These are phyloP conservation scores for Saguinus midas DNA, from an alignment of 2,113 vertebrate genomes.

Conservation along the genomic window DNA sequence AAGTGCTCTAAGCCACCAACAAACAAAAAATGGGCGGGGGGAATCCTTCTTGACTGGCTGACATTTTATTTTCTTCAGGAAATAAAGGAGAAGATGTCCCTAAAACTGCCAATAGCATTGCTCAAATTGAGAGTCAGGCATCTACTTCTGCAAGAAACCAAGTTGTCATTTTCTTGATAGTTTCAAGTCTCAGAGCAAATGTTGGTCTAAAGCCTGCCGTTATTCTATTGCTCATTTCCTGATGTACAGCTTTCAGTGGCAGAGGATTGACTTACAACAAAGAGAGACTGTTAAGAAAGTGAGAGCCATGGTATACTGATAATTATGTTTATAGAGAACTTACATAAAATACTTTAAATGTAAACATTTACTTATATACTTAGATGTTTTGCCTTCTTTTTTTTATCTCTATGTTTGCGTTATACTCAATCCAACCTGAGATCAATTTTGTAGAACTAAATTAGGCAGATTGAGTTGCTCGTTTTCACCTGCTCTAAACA, in stretches of 20 bases:
- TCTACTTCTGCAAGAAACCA: neutral
- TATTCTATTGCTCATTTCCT: neutral
- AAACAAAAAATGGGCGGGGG: neutral
- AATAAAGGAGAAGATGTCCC: slow-evolving; percentile 15
- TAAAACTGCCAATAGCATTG: neutral
- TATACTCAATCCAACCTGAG: neutral
- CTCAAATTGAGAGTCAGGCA: neutral
- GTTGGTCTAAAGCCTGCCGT: neutral
- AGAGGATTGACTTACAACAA: neutral
- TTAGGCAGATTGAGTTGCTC: neutral
- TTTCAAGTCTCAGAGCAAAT: slow-evolving; percentile 30
- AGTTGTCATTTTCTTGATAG: neutral
- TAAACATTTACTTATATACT: neutral
- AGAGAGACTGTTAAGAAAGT: slow-evolving; percentile 22
- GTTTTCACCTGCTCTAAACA: neutral
- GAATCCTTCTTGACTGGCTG: neutral
- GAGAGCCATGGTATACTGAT: neutral
- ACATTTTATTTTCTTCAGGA: slow-evolving; percentile 44
- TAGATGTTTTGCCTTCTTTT: neutral
- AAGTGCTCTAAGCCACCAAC: slow-evolving; percentile 7
- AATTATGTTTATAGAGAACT: neutral
- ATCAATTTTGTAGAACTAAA: neutral
- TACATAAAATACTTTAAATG: neutral
- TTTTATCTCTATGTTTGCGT: neutral
- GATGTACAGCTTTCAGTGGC: neutral